phyloP scores from a whole-genome alignment of 2,113 vertebrate species.

The Pungitius pungitius region DNA sequence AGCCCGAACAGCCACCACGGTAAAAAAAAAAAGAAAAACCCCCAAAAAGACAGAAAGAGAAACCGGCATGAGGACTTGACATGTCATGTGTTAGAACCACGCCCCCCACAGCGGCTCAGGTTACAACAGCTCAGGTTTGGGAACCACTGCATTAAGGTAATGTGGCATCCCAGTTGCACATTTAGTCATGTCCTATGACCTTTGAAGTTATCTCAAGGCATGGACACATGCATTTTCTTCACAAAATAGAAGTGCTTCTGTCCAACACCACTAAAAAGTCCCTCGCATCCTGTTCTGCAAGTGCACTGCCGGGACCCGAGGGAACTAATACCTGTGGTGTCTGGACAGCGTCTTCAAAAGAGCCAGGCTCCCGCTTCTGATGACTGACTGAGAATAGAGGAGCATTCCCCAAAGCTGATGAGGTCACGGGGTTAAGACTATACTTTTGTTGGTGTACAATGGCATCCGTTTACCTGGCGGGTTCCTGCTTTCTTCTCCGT shows the following conservation, averaged over 20 bases:
- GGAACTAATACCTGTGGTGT: slow-evolving; percentile 64
- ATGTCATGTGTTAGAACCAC: too few species aligned
- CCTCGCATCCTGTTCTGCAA: slow-evolving; percentile 53
- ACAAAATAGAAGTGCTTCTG: slow-evolving; percentile 17
- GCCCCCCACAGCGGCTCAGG: too few species aligned
- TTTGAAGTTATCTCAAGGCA: neutral
- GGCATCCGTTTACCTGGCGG: slow-evolving; percentile 81
- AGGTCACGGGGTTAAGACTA: slow-evolving; percentile 79
- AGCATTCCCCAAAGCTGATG: slow-evolving; percentile 74
- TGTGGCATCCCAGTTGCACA: neutral
- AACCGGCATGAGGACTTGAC: too few species aligned
- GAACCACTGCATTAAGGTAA: neutral
- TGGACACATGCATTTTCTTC: slow-evolving; percentile 2
- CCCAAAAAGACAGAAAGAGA: too few species aligned
- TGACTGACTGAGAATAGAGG: slow-evolving; percentile 70
- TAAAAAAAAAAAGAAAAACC: too few species aligned
- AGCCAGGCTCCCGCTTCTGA: slow-evolving; percentile 56
- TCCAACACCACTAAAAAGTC: slow-evolving; percentile 48
- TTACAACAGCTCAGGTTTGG: too few species aligned
- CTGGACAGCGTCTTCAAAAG: slow-evolving; percentile 56
- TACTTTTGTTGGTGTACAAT: slow-evolving; percentile 79
- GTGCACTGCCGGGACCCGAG: slow-evolving; percentile 44
- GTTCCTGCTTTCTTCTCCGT: slow-evolving; percentile 78
- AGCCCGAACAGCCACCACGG: too few species aligned
- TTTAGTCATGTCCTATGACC: neutral